Evolutionary conservation across 2,888 invertebrate species (phyloP), one percentile per base, ranked within the genome.

Genomic region (Cataglyphis rosenhaueri): DNA sequence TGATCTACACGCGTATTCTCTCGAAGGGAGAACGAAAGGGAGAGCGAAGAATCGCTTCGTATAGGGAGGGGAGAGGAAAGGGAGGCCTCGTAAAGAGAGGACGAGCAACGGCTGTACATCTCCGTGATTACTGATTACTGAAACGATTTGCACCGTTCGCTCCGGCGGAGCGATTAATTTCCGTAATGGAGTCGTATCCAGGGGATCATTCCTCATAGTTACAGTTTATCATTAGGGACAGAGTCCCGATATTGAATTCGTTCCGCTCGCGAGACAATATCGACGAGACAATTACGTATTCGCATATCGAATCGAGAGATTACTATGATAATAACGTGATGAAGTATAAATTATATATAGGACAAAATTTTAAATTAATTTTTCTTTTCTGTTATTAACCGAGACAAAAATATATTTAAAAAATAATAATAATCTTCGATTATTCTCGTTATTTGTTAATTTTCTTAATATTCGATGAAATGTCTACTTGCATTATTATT

Each of bases 71-170:
- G 18, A 48, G 74, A 29, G 18, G 8, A 18, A 48, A 62, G 65
- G 68, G 32, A 78, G 70, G 44, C 35, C 52, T 61, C 44, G 35
- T 48, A 84, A 65, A 74, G 74, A 75, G 68, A 70, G 74, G 68
- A 74, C 38, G 74, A 65, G 64, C 73, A 70, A 29, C 15, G n/a
- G 57, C 59, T 25, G 61, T 74, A 35, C 79, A 52, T 81, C 81
- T 64, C 29, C 64, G 73, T 59, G 68, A 76, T 87, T 83, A 82
- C 83, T 83, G 87, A 87, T 87, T 83, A 87, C 85, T 82, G 66
- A 84, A 83, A 79, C 87, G 87, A 87, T 87, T 87, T 83, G 87
- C 85, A 87, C 81, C 87, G 83, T 81, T 21, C 81, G 73, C 82
- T 57, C 57, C 64, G 73, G 59, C 79, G 82, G 35, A 74, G 78